phyloP scores from a whole-genome alignment of 2,797 vertebrate species.

The Eulemur albifrons region DNA sequence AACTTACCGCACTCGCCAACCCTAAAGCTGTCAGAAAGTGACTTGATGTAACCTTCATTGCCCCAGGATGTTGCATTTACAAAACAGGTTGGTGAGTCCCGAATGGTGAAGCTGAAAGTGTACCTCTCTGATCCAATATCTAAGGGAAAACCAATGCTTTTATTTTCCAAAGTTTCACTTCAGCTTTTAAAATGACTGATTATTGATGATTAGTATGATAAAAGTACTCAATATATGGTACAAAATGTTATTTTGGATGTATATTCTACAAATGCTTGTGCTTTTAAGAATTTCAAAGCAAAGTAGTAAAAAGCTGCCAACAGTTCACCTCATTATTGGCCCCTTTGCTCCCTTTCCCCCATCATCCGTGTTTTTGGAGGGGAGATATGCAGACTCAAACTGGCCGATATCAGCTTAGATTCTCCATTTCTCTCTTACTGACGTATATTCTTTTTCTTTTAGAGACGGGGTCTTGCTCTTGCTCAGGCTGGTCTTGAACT shows the following conservation, averaged over 20 bases:
- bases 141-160: conserved; percentile 79
- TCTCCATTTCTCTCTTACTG: not conserved
- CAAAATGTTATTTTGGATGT: not conserved
- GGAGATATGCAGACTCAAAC: not conserved
- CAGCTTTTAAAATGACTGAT: not conserved
- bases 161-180: conserved; percentile 57
- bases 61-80: conserved; percentile 95
- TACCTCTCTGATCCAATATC: conserved; percentile 92
- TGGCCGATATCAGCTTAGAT: not conserved
- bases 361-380: not conserved
- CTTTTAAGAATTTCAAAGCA: not conserved
- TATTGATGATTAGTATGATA: not conserved
- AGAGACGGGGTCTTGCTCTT: too few relatives aligned
- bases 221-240: not conserved
- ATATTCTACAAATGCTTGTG: not conserved
- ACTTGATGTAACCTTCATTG: conserved; percentile 88
- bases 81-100: conserved; percentile 91
- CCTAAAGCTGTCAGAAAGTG: conserved; percentile 89
- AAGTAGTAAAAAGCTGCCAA: not conserved
- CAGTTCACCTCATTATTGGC: not conserved
- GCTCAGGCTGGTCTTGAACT: too few relatives aligned
- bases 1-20: conserved; percentile 93
- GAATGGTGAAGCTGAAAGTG: conserved; percentile 94
- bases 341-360: not conserved
- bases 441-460: too few relatives aligned